phyloP scores from a whole-genome alignment of 1,140 invertebrate genomes.

The Ctenoplectra terminalis region DNA sequence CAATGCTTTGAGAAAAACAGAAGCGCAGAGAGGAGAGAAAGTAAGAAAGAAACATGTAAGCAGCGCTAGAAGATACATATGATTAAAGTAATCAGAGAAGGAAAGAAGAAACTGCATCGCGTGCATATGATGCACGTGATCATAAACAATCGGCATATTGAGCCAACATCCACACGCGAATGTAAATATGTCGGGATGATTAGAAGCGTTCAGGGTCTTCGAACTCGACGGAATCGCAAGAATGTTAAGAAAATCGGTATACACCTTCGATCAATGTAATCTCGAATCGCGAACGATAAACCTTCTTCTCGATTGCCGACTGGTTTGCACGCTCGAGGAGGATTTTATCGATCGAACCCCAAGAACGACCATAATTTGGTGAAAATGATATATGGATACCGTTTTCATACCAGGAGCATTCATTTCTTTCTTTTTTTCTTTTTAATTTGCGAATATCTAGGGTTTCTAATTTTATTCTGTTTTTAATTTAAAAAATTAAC shows the following conservation, averaged over 20 bases:
- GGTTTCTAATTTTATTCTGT: not conserved
- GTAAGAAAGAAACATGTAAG: not conserved
- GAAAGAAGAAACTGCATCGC: slow-evolving; percentile 32
- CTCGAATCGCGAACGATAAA: slow-evolving; percentile 20
- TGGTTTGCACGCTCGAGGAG: not conserved
- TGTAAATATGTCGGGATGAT: slow-evolving; percentile 46
- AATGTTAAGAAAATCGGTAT: slow-evolving; percentile 30
- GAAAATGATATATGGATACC: not conserved
- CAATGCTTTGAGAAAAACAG: not conserved
- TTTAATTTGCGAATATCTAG: too few relatives aligned
- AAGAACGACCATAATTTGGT: not conserved
- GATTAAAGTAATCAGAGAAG: slow-evolving; percentile 53
- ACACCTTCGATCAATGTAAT: slow-evolving; percentile 14
- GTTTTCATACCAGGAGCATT: not conserved
- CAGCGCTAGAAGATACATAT: not conserved
- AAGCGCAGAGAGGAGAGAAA: not conserved
- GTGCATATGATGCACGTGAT: slow-evolving; percentile 52
- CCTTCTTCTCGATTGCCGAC: not conserved
- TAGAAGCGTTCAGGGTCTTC: slow-evolving; percentile 48
- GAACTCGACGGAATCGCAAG: slow-evolving; percentile 49
- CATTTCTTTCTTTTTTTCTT: not conserved
- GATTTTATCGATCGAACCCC: not conserved
- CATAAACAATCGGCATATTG: slow-evolving; percentile 66
- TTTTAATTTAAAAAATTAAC: too few relatives aligned
- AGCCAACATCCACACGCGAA: slow-evolving; percentile 57